Base-by-base conservation (phyloP, 2,797 vertebrate genomes). In the Myripristis murdjan region DNA sequence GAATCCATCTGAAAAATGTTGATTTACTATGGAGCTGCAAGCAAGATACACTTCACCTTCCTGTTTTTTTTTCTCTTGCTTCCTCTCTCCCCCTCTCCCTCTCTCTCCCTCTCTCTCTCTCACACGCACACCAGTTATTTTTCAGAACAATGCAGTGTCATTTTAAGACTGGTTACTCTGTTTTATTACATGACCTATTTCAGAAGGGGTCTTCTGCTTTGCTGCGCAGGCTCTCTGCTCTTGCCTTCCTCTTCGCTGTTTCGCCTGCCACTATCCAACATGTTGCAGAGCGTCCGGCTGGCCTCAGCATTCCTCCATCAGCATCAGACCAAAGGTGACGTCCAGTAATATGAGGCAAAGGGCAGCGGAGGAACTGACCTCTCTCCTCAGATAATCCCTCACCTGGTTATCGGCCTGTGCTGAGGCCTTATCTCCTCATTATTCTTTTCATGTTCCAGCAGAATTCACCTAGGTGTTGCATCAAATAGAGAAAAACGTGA, bases 341-440 rank as follows among this genome's bases (percentile, higher is more conserved):
- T 79, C 58, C 64, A 54, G 43, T 43, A 49, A 60, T 67, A 51
- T 26, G 56, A 20, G 71, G 62, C 74, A 79, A 76, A 83, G 81
- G 61, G 26, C 68, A 83, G 55, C 14, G n/a, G 3, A 77, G 2
- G 44, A 14, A 35, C 43, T 3, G 14, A 49, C 26, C 16, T 49
- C 16, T 20, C 68, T 64, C 59, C 43, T 4, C 9, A 59, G 75
- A 82, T 83, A 70, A 69, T 64, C n/a, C 16, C n/a, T 61, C 0
- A 24, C 20, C 65, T 57, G 22, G 20, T 74, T 79, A 80, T 81
- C 75, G 58, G 68, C 53, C 28, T 20, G 73, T 51, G 46, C 74
- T 79, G 57, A 80, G 49, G 58, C 28, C 49, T 3, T 67, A 55
- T 55, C 31, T 4, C 2, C 18, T 11, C 55, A 22, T 56, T 62